Base-by-base conservation (phyloP, 1,140 invertebrate genomes). In the Drosophila mojavensis region DNA sequence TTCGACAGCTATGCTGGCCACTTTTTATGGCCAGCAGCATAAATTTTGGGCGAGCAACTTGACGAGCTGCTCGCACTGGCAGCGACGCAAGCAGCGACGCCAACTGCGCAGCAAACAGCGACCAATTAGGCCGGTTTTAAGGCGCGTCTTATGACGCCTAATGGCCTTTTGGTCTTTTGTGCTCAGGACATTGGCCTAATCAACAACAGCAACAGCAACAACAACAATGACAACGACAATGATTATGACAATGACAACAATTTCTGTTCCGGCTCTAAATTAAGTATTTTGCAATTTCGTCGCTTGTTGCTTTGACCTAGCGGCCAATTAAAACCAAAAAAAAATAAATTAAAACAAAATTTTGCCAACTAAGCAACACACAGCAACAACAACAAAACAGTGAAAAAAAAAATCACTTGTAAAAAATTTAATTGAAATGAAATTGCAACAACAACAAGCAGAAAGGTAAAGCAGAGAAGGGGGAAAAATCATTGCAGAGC, bases 121-220 rank as follows among this genome's bases (percentile, higher is more conserved):
- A 66, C 56, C 81, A 83, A 83, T 83, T 83, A 83, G 81, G 81
- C 81, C 73, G 66, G 77, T 73, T 84, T 84, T 47, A 64, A 71
- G 63, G 17, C 13, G 45, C 39, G 39, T 62, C 66, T 66, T 55
- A 70, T 75, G 60, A 41, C 33, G 53, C 71, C 30, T 74, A 70
- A 75, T 75, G 67, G 54, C 6, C 67, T 39, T 39, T 39, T 39
- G 36, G 59, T 53, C 71, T 74, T 69, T 74, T 74, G 71, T 69
- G 65, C 60, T 26, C 66, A 62, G 60, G 54, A 67, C 70, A 69
- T 70, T 77, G 62, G 71, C 66, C 81, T 80, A 79, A 83, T 83
- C 80, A 75, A 71, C 66, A 56, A 3, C 20, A 24, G 20, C n/a
- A 59, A 48, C 45, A 51, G 28, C 51, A 65, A 53, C 48, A 55